These are phyloP conservation scores for Resseliella maxima DNA, from an alignment of 2,888 invertebrate species.

Conservation along the genomic window DNA sequence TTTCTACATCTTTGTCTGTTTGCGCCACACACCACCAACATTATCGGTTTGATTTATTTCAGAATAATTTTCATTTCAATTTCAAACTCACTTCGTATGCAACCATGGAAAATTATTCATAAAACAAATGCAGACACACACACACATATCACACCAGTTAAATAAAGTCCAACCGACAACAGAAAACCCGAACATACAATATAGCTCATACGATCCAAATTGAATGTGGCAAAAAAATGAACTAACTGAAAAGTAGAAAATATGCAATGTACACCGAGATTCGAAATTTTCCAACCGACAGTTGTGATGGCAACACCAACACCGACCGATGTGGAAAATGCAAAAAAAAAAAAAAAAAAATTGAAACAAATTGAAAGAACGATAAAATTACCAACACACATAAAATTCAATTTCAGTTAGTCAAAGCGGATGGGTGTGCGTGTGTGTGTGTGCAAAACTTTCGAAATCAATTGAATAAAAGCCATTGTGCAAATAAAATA, in stretches of 20 bases:
- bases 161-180: conserved; percentile 45
- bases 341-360: not conserved
- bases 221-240: not conserved
- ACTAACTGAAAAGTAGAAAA: not conserved
- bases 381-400: conserved; percentile 26
- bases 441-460: no score
- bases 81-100: not conserved
- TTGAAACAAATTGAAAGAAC: conserved; percentile 8
- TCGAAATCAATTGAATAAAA: conserved; percentile 24
- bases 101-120: conserved; percentile 40
- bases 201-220: not conserved
- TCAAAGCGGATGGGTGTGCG: no score
- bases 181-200: not conserved
- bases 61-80: conserved; percentile 49
- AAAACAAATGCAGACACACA: conserved; percentile 28
- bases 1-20: conserved; percentile 29
- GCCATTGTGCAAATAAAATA: conserved; percentile 35
- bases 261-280: not conserved
- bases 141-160: not conserved
- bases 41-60: conserved; percentile 54
- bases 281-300: not conserved
- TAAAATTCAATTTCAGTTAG: conserved; percentile 5
- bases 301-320: conserved; percentile 6
- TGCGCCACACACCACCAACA: conserved; percentile 15
- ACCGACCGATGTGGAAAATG: not conserved